A percentile compares a stretch with the other conserved stretches of the same genome.
Evolutionary conservation across 2,888 invertebrate genomes (phyloP).

Genomic region (Zygaena filipendulae): DNA sequence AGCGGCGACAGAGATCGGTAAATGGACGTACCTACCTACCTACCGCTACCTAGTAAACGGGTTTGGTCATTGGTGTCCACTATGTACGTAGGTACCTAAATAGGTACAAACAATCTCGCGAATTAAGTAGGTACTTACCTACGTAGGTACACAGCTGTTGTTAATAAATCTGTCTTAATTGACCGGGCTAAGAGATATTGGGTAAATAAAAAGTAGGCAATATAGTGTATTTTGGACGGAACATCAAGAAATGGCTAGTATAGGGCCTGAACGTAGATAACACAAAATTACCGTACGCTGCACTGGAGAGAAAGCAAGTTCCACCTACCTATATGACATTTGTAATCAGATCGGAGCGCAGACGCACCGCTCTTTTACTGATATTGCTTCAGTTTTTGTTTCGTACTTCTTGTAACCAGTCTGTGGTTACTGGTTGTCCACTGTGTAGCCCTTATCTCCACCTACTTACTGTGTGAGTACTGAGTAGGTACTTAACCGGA

Average conservation of each 20-base stretch:
- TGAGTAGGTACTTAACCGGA: too few species aligned
- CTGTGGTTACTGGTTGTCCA: constrained; percentile 26
- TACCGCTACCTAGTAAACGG: constrained; percentile 48
- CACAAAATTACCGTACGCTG: constrained; percentile 49
- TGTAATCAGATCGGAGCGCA: constrained; percentile 46
- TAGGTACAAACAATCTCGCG: too few species aligned
- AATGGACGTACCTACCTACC: too few species aligned
- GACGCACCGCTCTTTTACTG: constrained; percentile 34
- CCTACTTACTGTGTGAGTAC: too few species aligned
- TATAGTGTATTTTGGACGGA: too few species aligned
- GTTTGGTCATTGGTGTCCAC: constrained; percentile 32
- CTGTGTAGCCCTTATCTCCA: constrained; percentile 40
- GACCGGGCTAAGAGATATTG: too few species aligned
- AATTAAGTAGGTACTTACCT: too few species aligned
- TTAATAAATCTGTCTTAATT: constrained; percentile 41
- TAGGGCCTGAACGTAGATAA: too few species aligned
- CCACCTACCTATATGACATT: constrained; percentile 55
- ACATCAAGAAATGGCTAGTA: too few species aligned
- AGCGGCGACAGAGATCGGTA: constrained; percentile 51
- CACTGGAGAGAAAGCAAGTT: too few species aligned
- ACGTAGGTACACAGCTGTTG: constrained; percentile 46
- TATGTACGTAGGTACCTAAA: constrained; percentile 18
- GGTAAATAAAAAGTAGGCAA: too few species aligned
- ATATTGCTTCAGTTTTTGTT: constrained; percentile 44
- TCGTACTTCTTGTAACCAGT: constrained; percentile 44